Evolutionary conservation across 2,113 vertebrate genomes (phyloP).

Genomic region (Pterophyllum scalare): DNA sequence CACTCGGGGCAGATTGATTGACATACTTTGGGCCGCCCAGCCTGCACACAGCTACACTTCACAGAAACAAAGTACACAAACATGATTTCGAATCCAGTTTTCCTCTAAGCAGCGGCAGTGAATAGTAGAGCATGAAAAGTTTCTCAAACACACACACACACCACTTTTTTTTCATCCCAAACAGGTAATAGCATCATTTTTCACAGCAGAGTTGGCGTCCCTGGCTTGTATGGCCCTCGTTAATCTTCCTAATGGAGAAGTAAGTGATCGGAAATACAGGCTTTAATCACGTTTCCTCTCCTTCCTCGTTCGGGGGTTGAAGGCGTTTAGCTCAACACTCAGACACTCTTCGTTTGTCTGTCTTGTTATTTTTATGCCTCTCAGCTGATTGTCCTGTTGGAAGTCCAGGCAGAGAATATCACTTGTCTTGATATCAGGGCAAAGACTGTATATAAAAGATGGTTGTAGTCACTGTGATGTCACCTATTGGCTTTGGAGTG

Average conservation of each 20-base stretch:
- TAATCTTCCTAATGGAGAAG: constrained; percentile 83
- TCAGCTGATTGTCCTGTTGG: not conserved
- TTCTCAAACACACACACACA: not conserved
- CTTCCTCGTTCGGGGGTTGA: constrained; percentile 20
- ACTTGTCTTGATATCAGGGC: not conserved
- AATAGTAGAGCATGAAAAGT: not conserved
- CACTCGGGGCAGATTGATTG: constrained; percentile 1
- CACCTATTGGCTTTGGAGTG: not conserved
- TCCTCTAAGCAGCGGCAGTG: not conserved
- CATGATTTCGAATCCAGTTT: not conserved
- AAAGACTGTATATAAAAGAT: not conserved
- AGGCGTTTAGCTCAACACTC: not conserved
- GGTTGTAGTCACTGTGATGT: not conserved
- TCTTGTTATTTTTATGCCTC: not conserved
- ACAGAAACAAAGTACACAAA: constrained; percentile 30
- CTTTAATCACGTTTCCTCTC: constrained; percentile 80
- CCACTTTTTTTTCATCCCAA: constrained; percentile 15
- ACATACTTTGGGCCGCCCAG: not conserved
- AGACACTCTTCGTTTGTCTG: not conserved
- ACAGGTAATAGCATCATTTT: constrained; percentile 86
- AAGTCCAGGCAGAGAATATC: not conserved
- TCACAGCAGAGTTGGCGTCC: constrained; percentile 73
- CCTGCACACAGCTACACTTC: constrained; percentile 8
- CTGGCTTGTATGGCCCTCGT: constrained; percentile 69
- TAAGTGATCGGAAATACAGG: constrained; percentile 83